Percentiles rank a stretch among this genome's conserved stretches.
Conservation (phyloP, 2,113 vertebrate genomes). For the Donacobius atricapilla region DNA sequence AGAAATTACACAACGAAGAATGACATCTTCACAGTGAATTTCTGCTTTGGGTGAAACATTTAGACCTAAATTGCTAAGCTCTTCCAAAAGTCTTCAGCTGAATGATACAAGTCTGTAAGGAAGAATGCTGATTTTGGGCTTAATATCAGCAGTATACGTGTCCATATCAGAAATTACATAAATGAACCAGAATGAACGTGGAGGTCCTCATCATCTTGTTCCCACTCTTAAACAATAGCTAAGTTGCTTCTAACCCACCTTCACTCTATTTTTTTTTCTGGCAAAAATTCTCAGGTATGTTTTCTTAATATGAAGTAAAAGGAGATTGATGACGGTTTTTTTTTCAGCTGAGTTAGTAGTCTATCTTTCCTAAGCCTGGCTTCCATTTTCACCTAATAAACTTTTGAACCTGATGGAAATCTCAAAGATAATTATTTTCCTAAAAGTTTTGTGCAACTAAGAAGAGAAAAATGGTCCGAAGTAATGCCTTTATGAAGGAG, state of each 20-base stretch:
- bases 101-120: neutral
- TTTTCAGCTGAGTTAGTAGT: neutral
- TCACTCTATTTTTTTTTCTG: neutral
- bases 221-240: neutral
- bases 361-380: neutral
- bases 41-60: neutral
- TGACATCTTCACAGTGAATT: neutral
- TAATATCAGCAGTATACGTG: neutral
- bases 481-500: neutral
- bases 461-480: neutral
- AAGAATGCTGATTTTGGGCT: neutral
- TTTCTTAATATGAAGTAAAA: neutral
- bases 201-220: neutral
- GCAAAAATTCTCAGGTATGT: neutral
- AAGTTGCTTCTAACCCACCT: neutral
- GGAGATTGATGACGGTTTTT: neutral
- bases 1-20: neutral
- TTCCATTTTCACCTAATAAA: neutral
- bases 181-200: neutral
- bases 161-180: neutral
- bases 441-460: neutral
- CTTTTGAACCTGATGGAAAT: neutral
- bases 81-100: neutral
- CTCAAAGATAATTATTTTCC: neutral
- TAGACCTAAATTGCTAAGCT: neutral